These are phyloP conservation scores for Tiliacea citrago DNA, from an alignment of 2,888 invertebrate species.

Conservation along the genomic window DNA sequence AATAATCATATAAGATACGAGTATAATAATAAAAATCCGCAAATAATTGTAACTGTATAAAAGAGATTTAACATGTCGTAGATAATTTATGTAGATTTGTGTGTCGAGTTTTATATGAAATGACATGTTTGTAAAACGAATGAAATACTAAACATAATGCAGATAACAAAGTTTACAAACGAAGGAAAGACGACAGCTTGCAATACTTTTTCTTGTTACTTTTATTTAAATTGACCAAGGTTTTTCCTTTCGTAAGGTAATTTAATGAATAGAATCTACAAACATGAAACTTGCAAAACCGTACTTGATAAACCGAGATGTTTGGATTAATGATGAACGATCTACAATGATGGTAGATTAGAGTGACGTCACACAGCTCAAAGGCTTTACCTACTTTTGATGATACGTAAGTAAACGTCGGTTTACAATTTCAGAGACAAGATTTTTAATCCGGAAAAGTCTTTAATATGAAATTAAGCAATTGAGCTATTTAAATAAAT, in stretches of 20 bases:
- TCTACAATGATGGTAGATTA: constrained; percentile 77
- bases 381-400: constrained; percentile 73
- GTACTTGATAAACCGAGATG: constrained; percentile 73
- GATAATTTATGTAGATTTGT: constrained; percentile 70
- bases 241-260: constrained; percentile 38
- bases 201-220: constrained; percentile 39
- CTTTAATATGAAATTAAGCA: constrained; percentile 13
- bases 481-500: constrained; percentile 26
- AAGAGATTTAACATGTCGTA: constrained; percentile 70
- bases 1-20: constrained; percentile 25
- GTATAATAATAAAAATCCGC: constrained; percentile 52
- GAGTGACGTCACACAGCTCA: constrained; percentile 77
- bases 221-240: constrained; percentile 33
- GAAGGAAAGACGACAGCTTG: constrained; percentile 34
- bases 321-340: constrained; percentile 84
- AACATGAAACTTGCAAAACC: constrained; percentile 43
- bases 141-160: constrained; percentile 55
- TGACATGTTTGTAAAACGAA: constrained; percentile 78
- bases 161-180: constrained; percentile 56
- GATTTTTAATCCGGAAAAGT: constrained; percentile 47
- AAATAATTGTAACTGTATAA: constrained; percentile 65
- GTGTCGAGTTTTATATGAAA: constrained; percentile 71
- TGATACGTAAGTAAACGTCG: constrained; percentile 51
- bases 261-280: constrained; percentile 43
- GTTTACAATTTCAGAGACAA: constrained; percentile 45